Evolutionary conservation across 2,888 invertebrate species (phyloP), one percentile per base, ranked within the genome.

Genomic region (Himalopsyche japonica): DNA sequence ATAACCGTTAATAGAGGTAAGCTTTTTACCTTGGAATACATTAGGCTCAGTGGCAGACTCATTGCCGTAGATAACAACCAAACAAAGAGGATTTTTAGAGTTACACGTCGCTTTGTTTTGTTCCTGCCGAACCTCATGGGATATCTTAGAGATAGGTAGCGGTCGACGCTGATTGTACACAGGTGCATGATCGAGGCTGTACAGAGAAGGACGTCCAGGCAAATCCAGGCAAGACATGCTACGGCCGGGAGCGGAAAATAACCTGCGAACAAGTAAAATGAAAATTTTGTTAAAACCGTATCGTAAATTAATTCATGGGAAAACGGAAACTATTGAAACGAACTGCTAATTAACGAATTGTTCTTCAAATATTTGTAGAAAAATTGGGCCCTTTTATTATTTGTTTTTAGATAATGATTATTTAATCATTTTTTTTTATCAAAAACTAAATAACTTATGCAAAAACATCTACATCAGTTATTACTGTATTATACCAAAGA

Each of bases 161-260:
- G 95, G 92, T 99, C 99, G 86, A 99, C 95, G 87, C 98, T 98
- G 89, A 99, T 98, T 70, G 98, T 98, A 89, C 98, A 98, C 76
- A 99, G 93, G 90, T 99, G 99, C 95, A 99, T 97, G 88, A 99
- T 99, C 87, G 98, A 98, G 1, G 98, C 98, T 0, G 99, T 99
- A 91, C 99, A 99, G 89, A 98, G 97, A 0, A 99, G 92, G 2
- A 99, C 98, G 91, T 99, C 99, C 89, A 98, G 93, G 88, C 97
- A 97, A 88, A 98, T 97, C 98, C 98, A 99, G 81, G 96, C 95
- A 88, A 99, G 94, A 90, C 98, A 98, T 91, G 96, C 97, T 80
- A 95, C 95, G 5, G 97, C 95, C 8, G 96, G 95, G 81, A 97
- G 90, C 0, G 97, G 97, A 88, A 97, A 97, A 89, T 95, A 95